Evolutionary conservation across 2,797 vertebrate genomes (phyloP).

Genomic region (Poeciliopsis presidionis): DNA sequence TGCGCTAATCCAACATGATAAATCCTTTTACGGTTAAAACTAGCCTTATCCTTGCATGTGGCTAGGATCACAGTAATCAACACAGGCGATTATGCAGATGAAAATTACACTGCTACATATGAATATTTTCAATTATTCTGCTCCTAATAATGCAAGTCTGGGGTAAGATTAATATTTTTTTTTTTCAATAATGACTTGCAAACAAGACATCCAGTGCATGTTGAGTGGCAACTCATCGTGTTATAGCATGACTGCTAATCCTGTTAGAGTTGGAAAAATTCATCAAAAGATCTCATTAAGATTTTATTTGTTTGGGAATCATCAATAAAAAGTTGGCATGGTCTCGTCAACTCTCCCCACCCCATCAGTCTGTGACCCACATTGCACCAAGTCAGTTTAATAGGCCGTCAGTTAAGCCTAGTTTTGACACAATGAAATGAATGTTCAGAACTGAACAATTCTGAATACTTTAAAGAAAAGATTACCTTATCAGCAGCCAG

Average conservation of each 20-base stretch:
- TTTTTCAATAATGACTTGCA: conserved; percentile 52
- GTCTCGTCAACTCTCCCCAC: conserved; percentile 31
- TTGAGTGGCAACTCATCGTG: conserved; percentile 55
- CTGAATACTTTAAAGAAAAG: neutral
- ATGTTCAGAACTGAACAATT: neutral
- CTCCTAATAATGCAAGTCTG: conserved; percentile 63
- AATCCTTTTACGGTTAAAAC: conserved; percentile 79
- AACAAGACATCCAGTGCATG: conserved; percentile 55
- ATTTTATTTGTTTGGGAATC: conserved; percentile 61
- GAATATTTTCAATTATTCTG: conserved; percentile 76
- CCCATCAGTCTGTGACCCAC: conserved; percentile 51
- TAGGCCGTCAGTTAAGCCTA: neutral
- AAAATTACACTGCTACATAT: conserved; percentile 72
- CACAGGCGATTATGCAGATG: conserved; percentile 73
- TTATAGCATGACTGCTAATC: conserved; percentile 65
- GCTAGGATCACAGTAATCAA: conserved; percentile 77
- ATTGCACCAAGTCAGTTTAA: conserved; percentile 15
- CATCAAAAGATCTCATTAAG: conserved; percentile 69
- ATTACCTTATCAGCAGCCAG: neutral
- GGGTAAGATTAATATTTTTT: conserved; percentile 65
- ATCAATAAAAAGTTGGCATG: conserved; percentile 57
- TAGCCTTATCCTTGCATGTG: conserved; percentile 69
- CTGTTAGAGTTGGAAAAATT: conserved; percentile 60
- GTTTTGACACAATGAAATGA: neutral
- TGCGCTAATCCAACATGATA: conserved; percentile 74